phyloP scores from a whole-genome alignment of 2,888 invertebrate genomes.

The Yponomeuta cagnagella region DNA sequence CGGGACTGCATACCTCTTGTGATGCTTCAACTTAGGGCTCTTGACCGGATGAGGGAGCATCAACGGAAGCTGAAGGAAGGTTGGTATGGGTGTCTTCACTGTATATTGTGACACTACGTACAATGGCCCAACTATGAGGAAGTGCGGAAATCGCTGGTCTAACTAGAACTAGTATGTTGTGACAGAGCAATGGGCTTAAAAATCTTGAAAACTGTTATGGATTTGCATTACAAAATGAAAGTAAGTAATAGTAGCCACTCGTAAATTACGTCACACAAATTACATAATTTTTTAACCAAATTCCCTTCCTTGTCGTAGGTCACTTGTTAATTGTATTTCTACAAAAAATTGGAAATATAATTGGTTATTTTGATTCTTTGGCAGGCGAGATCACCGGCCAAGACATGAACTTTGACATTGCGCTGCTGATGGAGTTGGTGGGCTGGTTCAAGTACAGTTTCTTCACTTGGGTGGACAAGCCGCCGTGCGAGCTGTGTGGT shows the following conservation, averaged over 20 bases:
- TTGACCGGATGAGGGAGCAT: slow-evolving; percentile 75
- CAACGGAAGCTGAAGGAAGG: slow-evolving; percentile 77
- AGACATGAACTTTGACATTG: slow-evolving; percentile 80
- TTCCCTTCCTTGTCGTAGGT: too few relatives aligned
- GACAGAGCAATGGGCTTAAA: background rate
- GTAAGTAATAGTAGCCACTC: too few relatives aligned
- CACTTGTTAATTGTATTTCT: too few relatives aligned
- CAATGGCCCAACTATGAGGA: too few relatives aligned
- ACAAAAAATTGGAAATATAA: too few relatives aligned
- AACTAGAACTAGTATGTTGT: too few relatives aligned
- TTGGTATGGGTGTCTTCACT: slow-evolving; percentile 25
- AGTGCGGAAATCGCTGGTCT: too few relatives aligned
- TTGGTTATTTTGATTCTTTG: background rate
- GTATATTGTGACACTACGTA: background rate
- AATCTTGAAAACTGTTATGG: too few relatives aligned
- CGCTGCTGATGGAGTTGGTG: slow-evolving; percentile 85
- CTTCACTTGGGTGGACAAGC: slow-evolving; percentile 92
- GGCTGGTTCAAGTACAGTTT: slow-evolving; percentile 95
- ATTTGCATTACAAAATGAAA: too few relatives aligned
- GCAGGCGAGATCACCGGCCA: slow-evolving; percentile 42
- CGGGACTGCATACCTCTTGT: slow-evolving; percentile 80
- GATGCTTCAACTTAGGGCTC: slow-evolving; percentile 78
- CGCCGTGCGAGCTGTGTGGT: slow-evolving; percentile 82
- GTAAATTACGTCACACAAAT: too few relatives aligned
- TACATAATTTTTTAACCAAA: too few relatives aligned